Evolutionary conservation across 2,888 invertebrate genomes (phyloP).

Genomic region (Rhagophthalmus giganteus): DNA sequence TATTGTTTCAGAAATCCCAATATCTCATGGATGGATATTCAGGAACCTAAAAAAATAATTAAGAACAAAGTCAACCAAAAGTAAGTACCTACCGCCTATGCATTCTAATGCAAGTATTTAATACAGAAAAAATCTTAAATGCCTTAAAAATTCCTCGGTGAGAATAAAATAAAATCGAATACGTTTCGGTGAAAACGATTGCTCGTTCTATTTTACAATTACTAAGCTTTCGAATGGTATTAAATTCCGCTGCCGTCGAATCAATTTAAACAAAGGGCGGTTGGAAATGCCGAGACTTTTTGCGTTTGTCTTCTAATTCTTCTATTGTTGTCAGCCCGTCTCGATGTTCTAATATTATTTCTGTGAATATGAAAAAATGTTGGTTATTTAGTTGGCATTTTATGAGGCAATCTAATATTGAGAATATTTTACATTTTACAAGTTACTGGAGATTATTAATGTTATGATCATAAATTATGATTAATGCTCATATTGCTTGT

Average conservation of each 20-base stretch:
- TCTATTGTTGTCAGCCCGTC: slow-evolving; percentile 37
- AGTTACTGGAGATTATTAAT: too few species aligned
- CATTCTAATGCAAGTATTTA: background rate
- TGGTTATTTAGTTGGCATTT: background rate
- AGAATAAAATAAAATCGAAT: slow-evolving; percentile 23
- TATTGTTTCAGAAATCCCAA: slow-evolving; percentile 47
- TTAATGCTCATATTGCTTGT: too few species aligned
- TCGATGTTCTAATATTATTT: slow-evolving; percentile 8
- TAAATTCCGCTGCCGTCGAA: slow-evolving; percentile 52
- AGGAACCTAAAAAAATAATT: slow-evolving; percentile 51
- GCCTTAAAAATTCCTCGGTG: slow-evolving; percentile 2
- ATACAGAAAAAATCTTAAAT: slow-evolving; percentile 2
- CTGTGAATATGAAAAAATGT: slow-evolving; percentile 1
- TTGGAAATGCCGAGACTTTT: slow-evolving; percentile 47
- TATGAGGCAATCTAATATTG: too few species aligned
- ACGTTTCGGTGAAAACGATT: slow-evolving; percentile 29
- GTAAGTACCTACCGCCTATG: slow-evolving; percentile 42
- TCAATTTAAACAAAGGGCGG: slow-evolving; percentile 52
- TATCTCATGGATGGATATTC: slow-evolving; percentile 56
- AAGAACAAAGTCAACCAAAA: slow-evolving; percentile 45
- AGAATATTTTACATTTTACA: too few species aligned
- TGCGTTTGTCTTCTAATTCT: slow-evolving; percentile 43
- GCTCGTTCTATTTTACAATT: slow-evolving; percentile 47
- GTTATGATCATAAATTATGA: too few species aligned
- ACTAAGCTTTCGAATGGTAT: slow-evolving; percentile 49